Evolutionary conservation across 64 coral and sea anemone genomes (phyloP), one percentile per base, ranked within the genome.

Genomic region (Astreopora myriophthalma): DNA sequence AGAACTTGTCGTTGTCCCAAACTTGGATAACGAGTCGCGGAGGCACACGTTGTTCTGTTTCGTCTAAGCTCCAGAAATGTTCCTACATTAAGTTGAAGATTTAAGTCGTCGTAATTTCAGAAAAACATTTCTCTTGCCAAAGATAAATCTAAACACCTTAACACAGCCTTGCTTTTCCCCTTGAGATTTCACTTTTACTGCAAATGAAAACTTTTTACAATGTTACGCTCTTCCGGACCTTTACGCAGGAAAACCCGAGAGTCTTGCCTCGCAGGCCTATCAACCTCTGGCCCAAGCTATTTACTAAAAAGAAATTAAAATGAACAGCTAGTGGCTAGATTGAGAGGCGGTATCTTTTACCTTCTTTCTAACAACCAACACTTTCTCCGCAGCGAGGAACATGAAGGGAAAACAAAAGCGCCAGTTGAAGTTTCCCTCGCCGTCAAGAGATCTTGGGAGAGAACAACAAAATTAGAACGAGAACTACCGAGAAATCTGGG

Each of bases 1-100:
- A 96, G 48, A 96, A 96, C 48, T 96, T 86, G 69, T 96, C 95
- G 26, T 96, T 96, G 44, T 96, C 95, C 95, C 95, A 96, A 76
- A 96, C 66, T 26, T 96, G 95, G 57, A 96, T 89, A 62, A 93
- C 92, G 0, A 96, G 95, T 1, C 81, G 67, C 2, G 91, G 91
- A 28, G 95, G 95, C 16, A 96, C 87, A 57, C 91, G 80, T 34
- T 96, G 90, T 62, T 96, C 95, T 16, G 95, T 96, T 64, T 96
- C 95, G 23, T 96, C 95, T 22, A 96, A 73, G 39, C 95, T 96
- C 95, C 95, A 96, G 32, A 96, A 96, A 71, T 96, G 95, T 35
- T 48, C 87, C 95, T 96, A 49, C 3, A 22, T 73, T 8, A 11
- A 26, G 79, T 33, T 42, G 46, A 77, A 87, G 1, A 86, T 7